Evolutionary conservation across 1,140 invertebrate species (phyloP).

Genomic region (Dufourea novaeangliae): DNA sequence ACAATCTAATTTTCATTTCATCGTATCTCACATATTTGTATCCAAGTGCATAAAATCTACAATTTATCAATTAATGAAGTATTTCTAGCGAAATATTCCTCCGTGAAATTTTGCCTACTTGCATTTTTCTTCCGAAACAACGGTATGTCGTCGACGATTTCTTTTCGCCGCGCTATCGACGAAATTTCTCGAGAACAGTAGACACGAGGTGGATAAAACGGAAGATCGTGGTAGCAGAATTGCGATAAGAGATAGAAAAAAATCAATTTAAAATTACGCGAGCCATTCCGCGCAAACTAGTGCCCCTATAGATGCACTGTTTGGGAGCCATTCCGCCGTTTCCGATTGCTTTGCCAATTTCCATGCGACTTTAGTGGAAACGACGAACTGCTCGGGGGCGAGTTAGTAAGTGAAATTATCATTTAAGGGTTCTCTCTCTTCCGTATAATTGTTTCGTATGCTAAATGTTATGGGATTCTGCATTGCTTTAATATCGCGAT

Average conservation of each 20-base stretch:
- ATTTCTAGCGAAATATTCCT: too few species aligned
- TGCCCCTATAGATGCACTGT: constrained; percentile 1
- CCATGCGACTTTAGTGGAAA: not conserved
- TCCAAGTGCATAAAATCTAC: too few species aligned
- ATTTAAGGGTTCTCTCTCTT: not conserved
- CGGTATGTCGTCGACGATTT: too few species aligned
- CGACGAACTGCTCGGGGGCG: not conserved
- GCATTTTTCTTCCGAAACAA: too few species aligned
- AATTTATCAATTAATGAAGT: too few species aligned
- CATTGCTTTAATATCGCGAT: not conserved
- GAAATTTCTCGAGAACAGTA: not conserved
- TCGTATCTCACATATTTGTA: too few species aligned
- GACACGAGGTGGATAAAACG: not conserved
- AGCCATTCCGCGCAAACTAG: not conserved
- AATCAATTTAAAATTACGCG: constrained; percentile 30
- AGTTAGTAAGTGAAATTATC: constrained; percentile 38
- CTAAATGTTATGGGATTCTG: not conserved
- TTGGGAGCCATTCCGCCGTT: constrained; percentile 10
- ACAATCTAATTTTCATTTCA: too few species aligned
- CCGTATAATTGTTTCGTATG: not conserved
- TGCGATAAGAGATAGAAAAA: not conserved
- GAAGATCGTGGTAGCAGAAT: not conserved
- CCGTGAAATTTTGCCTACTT: too few species aligned
- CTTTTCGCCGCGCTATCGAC: too few species aligned
- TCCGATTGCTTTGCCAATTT: constrained; percentile 42